Conservation (phyloP, 2,797 vertebrate species). For the Erpetoichthys calabaricus region DNA sequence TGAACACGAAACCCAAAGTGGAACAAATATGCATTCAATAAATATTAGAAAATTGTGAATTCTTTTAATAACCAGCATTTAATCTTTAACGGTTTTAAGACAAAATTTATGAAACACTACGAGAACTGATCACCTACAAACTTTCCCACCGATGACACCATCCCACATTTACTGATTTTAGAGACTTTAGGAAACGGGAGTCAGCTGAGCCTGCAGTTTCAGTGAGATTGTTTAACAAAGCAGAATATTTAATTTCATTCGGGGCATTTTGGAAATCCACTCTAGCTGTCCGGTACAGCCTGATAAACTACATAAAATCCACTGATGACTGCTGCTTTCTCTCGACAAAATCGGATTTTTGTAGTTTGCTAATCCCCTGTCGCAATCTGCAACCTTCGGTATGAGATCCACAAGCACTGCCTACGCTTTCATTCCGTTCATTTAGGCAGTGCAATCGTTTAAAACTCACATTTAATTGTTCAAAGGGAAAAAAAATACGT, state of each 20-base stretch:
- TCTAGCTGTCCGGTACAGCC: slow-evolving; percentile 34
- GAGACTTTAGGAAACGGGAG: too few species aligned
- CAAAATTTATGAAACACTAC: too few species aligned
- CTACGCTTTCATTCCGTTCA: slow-evolving; percentile 26
- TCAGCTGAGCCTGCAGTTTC: too few species aligned
- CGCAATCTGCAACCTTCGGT: slow-evolving; percentile 81
- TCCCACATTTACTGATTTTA: too few species aligned
- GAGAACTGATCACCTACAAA: too few species aligned
- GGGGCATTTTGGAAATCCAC: slow-evolving; percentile 42
- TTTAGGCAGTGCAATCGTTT: slow-evolving; percentile 25
- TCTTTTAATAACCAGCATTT: too few species aligned
- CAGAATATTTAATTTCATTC: slow-evolving; percentile 33
- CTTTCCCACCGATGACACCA: too few species aligned
- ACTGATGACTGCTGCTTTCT: slow-evolving; percentile 69
- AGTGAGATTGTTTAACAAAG: background rate
- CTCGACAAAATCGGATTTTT: slow-evolving; percentile 85
- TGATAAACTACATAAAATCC: slow-evolving; percentile 78
- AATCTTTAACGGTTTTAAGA: too few species aligned
- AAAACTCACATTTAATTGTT: slow-evolving; percentile 22
- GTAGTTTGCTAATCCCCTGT: slow-evolving; percentile 76
- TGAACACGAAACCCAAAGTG: too few species aligned
- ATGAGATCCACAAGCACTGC: slow-evolving; percentile 46
- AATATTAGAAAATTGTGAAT: too few species aligned
- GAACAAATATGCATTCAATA: too few species aligned
- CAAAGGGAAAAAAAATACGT: slow-evolving; percentile 31